Evolutionary conservation across 2,797 vertebrate species (phyloP).

Genomic region (Rhabdomys pumilio): DNA sequence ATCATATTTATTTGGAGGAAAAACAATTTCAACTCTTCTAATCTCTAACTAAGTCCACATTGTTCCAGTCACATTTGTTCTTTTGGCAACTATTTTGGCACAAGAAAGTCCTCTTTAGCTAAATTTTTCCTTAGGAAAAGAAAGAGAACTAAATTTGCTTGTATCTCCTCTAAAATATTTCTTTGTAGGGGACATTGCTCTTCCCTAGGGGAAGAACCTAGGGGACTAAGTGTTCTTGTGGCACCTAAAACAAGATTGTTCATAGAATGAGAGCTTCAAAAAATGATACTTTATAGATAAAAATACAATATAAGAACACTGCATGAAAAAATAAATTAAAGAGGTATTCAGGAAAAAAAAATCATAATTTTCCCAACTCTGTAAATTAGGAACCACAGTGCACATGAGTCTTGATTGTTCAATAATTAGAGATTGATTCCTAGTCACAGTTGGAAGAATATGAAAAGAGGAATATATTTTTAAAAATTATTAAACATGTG

Average conservation of each 20-base stretch:
- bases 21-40: slow-evolving; percentile 14
- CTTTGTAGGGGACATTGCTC: slow-evolving; percentile 34
- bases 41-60: not conserved
- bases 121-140: not conserved
- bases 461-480: not conserved
- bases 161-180: slow-evolving; percentile 9
- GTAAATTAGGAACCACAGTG: not conserved
- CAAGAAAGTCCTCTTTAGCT: not conserved
- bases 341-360: slow-evolving; percentile 1
- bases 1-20: not conserved
- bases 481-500: not conserved
- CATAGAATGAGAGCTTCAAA: not conserved
- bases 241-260: not conserved
- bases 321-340: not conserved
- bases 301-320: not conserved
- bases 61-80: not conserved
- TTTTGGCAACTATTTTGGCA: not conserved
- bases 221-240: not conserved
- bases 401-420: not conserved
- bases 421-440: slow-evolving; percentile 10
- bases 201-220: not conserved
- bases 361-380: not conserved
- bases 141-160: not conserved
- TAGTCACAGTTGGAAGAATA: not conserved
- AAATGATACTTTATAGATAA: slow-evolving; percentile 25